Evolutionary conservation across 2,888 invertebrate genomes (phyloP).

Genomic region (Acanthoscelides obtectus): DNA sequence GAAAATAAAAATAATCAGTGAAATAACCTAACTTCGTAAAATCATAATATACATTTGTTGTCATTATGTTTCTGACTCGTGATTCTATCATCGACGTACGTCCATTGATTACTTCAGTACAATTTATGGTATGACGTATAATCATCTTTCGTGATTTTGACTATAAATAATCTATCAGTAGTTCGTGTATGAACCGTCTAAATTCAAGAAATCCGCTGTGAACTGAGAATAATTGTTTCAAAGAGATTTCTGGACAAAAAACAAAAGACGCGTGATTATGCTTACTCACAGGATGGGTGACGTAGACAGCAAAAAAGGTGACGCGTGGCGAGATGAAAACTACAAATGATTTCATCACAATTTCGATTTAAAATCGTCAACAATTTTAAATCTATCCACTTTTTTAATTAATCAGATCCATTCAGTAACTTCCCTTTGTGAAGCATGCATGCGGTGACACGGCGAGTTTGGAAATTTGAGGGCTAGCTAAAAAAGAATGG

Average conservation of each 20-base stretch:
- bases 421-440: not conserved
- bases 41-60: too few species aligned
- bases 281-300: slow-evolving; percentile 15
- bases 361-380: slow-evolving; percentile 22
- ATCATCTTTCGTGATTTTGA: too few species aligned
- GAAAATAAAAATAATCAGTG: too few species aligned
- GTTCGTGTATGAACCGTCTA: not conserved
- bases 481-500: not conserved
- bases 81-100: too few species aligned
- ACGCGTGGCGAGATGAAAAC: slow-evolving; percentile 17
- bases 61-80: too few species aligned
- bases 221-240: not conserved
- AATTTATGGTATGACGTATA: too few species aligned
- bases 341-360: slow-evolving; percentile 28
- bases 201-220: not conserved
- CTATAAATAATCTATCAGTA: not conserved
- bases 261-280: not conserved
- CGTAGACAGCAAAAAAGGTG: slow-evolving; percentile 30
- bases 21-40: too few species aligned
- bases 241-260: not conserved
- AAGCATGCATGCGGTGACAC: not conserved
- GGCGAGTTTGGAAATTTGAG: not conserved
- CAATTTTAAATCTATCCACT: not conserved
- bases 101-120: too few species aligned
- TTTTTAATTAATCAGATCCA: not conserved